Conservation (phyloP, 2,888 invertebrate genomes). For the Cerceris rybyensis region DNA sequence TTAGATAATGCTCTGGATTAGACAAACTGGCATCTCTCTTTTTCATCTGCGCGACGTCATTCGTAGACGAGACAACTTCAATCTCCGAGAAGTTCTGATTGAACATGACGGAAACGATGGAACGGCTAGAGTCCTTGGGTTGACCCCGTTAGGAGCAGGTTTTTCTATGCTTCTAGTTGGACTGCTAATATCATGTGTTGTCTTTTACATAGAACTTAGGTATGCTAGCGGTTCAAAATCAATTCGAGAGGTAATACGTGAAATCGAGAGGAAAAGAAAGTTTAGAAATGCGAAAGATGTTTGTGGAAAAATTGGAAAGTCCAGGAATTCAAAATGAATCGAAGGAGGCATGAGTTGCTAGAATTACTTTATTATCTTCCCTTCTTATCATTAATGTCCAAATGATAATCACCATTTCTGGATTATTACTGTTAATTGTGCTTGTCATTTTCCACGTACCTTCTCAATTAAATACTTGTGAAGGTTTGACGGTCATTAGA, state of each 20-base stretch:
- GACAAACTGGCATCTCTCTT: constrained; percentile 69
- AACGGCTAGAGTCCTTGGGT: constrained; percentile 57
- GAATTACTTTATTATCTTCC: too few relatives aligned
- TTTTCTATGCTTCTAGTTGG: constrained; percentile 71
- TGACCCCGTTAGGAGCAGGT: constrained; percentile 75
- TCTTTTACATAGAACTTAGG: constrained; percentile 71
- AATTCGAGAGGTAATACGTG: constrained; percentile 18
- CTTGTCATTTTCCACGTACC: too few relatives aligned
- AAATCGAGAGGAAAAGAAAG: constrained; percentile 23
- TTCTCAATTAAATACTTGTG: too few relatives aligned
- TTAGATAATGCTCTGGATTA: constrained; percentile 71
- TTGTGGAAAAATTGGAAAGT: background rate
- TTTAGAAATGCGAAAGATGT: background rate
- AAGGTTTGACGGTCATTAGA: too few relatives aligned
- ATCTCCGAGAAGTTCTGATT: constrained; percentile 69
- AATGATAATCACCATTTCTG: too few relatives aligned
- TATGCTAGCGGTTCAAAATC: constrained; percentile 15
- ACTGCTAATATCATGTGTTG: constrained; percentile 59
- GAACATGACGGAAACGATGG: constrained; percentile 70
- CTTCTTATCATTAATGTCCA: too few relatives aligned
- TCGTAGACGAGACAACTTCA: constrained; percentile 63
- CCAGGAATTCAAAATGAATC: too few relatives aligned
- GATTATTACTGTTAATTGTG: too few relatives aligned
- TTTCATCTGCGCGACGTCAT: constrained; percentile 73
- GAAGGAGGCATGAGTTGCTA: too few relatives aligned